Percentiles rank a stretch among this genome's conserved stretches.
phyloP scores from a whole-genome alignment of 2,113 vertebrate genomes.

The Chauna torquata region DNA sequence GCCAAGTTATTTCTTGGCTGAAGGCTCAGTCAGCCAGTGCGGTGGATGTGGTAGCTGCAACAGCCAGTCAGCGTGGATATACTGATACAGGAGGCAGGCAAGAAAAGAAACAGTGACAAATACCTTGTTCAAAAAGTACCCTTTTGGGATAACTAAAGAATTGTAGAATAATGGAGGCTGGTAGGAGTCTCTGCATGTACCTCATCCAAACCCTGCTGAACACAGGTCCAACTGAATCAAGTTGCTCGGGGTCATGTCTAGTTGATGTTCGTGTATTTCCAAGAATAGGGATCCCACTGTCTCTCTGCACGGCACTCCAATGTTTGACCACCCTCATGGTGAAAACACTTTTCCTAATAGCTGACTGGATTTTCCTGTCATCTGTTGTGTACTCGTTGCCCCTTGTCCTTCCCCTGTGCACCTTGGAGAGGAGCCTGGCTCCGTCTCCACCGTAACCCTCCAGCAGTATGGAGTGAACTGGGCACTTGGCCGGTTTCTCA shows the following conservation, averaged over 20 bases:
- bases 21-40: not conserved
- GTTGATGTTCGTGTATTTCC: not conserved
- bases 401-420: not conserved
- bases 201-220: not conserved
- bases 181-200: not conserved
- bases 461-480: not conserved
- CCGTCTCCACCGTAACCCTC: not conserved
- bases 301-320: not conserved
- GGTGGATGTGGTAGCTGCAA: not conserved
- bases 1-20: not conserved
- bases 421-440: not conserved
- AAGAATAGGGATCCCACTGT: not conserved
- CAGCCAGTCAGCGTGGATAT: not conserved
- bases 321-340: not conserved
- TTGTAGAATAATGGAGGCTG: not conserved
- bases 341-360: not conserved
- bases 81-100: not conserved
- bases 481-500: not conserved
- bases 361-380: not conserved
- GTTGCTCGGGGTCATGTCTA: not conserved
- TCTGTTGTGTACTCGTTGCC: not conserved
- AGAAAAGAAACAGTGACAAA: not conserved
- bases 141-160: not conserved
- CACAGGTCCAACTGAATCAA: not conserved
- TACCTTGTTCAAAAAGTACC: not conserved